These are phyloP conservation scores for Rhynchomys soricoides DNA, from an alignment of 2,113 vertebrate species.

Conservation along the genomic window DNA sequence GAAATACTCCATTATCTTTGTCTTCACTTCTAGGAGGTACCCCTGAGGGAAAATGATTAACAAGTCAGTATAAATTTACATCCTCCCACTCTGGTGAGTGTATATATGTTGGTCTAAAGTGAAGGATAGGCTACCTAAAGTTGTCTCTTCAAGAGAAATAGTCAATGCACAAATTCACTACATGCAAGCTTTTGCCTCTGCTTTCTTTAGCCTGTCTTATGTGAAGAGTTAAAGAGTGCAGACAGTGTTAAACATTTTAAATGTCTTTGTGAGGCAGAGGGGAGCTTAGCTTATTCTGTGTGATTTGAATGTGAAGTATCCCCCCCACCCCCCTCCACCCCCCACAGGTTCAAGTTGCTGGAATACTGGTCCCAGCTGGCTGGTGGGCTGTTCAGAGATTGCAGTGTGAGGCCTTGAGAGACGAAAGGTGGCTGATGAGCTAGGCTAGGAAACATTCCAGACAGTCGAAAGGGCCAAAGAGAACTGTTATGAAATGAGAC, in stretches of 20 bases:
- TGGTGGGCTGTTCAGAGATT: too few species aligned
- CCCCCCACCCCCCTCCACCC: too few species aligned
- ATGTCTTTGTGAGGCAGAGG: neutral
- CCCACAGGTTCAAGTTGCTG: neutral
- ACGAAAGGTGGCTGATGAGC: too few species aligned
- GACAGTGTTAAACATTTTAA: neutral
- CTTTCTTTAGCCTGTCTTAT: neutral
- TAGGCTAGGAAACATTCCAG: too few species aligned
- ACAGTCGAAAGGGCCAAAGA: too few species aligned
- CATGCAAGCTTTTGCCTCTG: neutral
- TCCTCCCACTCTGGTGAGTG: neutral
- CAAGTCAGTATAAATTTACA: neutral
- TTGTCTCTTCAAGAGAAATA: neutral
- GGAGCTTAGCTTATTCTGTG: too few species aligned
- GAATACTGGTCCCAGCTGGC: neutral
- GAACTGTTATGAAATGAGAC: too few species aligned
- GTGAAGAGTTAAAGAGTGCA: neutral
- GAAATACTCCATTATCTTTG: slow-evolving; percentile 9
- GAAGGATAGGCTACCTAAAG: neutral
- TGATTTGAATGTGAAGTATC: neutral
- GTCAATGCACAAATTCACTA: neutral
- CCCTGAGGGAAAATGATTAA: neutral
- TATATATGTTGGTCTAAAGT: neutral
- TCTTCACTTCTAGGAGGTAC: neutral
- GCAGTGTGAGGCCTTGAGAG: too few species aligned